Evolutionary conservation across 1,140 invertebrate species (phyloP).

Genomic region (Chironomus tepperi): DNA sequence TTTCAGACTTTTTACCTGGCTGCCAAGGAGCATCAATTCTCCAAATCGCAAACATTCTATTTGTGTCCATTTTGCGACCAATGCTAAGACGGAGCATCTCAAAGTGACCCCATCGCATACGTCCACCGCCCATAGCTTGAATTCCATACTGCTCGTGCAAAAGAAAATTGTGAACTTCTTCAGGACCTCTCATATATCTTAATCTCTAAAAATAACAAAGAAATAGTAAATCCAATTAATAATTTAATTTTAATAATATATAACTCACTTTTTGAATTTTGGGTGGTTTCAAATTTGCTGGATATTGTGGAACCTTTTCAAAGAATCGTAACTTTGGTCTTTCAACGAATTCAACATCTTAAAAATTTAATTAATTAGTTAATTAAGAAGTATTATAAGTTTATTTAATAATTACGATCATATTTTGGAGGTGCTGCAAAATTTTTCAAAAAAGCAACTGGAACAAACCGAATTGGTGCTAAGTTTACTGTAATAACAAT

Average conservation of each 20-base stretch:
- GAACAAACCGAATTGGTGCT: constrained; percentile 30
- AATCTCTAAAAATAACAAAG: constrained; percentile 41
- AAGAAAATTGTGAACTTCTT: constrained; percentile 72
- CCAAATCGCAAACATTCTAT: constrained; percentile 90
- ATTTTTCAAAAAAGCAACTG: constrained; percentile 49
- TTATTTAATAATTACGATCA: constrained; percentile 43
- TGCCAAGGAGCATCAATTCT: constrained; percentile 92
- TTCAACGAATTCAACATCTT: constrained; percentile 67
- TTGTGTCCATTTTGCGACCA: constrained; percentile 63
- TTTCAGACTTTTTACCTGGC: no score
- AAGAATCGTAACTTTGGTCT: constrained; percentile 55
- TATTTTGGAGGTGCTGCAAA: constrained; percentile 50
- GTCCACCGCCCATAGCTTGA: constrained; percentile 74
- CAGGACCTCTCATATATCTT: constrained; percentile 80
- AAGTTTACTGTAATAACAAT: background rate
- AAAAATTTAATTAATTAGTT: background rate
- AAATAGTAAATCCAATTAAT: background rate
- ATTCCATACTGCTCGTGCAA: constrained; percentile 87
- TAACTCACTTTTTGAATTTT: constrained; percentile 64
- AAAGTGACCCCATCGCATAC: constrained; percentile 69
- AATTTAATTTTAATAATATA: background rate
- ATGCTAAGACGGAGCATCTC: constrained; percentile 74
- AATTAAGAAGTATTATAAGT: constrained; percentile 25
- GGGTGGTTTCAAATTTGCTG: constrained; percentile 53
- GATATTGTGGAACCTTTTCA: constrained; percentile 63